A percentile compares a stretch with the other conserved stretches of the same genome.
Evolutionary conservation across 2,113 vertebrate genomes (phyloP).

Genomic region (Rhinoderma darwinii): DNA sequence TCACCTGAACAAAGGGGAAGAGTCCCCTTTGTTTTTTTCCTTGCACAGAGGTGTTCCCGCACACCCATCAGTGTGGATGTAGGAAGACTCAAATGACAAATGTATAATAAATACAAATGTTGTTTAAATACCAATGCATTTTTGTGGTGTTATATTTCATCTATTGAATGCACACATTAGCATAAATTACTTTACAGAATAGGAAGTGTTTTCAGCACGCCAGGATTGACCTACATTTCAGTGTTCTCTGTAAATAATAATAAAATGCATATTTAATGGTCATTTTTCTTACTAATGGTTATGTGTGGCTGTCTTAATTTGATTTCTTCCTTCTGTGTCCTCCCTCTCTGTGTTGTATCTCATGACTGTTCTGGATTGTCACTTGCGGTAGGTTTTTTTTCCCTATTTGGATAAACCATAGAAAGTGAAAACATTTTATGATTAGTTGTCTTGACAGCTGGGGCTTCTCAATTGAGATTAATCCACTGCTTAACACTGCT

Average conservation of each 20-base stretch:
- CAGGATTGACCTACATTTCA: slow-evolving; percentile 31
- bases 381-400: slow-evolving; percentile 98
- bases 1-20: no score
- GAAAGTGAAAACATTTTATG: slow-evolving; percentile 79
- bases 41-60: no score
- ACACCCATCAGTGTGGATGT: neutral
- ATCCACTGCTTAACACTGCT: slow-evolving; percentile 76
- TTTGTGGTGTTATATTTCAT: neutral
- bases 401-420: slow-evolving; percentile 87
- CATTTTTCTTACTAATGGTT: slow-evolving; percentile 87
- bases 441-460: slow-evolving; percentile 83
- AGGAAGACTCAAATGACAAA: neutral
- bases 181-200: neutral
- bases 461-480: slow-evolving; percentile 80
- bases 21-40: no score
- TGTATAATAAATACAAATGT: neutral
- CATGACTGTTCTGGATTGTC: slow-evolving; percentile 99
- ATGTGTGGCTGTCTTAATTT: slow-evolving; percentile 98
- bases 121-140: neutral
- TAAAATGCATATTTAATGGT: slow-evolving; percentile 67
- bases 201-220: neutral
- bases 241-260: slow-evolving; percentile 16
- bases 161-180: neutral
- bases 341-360: slow-evolving; percentile 98
- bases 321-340: slow-evolving; percentile 99